phyloP scores from a whole-genome alignment of 1,140 invertebrate genomes.

The Yoshiicerus persimilis region DNA sequence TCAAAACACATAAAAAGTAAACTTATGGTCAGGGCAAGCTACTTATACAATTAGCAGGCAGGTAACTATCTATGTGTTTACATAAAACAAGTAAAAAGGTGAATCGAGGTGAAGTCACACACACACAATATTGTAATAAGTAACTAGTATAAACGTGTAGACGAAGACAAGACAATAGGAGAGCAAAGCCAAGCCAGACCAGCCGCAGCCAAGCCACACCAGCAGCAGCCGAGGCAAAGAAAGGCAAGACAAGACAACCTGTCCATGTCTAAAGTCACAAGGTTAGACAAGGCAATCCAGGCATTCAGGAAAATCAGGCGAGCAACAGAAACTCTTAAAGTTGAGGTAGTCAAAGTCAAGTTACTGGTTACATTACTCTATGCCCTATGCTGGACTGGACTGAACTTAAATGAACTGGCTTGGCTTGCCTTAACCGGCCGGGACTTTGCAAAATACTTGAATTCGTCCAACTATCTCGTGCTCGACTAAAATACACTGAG shows the following conservation, averaged over 20 bases:
- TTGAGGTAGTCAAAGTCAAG: conserved; percentile 19
- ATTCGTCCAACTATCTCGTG: neutral
- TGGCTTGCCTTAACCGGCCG: neutral
- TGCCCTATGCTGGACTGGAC: neutral
- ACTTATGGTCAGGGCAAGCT: neutral
- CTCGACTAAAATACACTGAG: too few species aligned
- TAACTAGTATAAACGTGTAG: neutral
- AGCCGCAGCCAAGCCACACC: neutral
- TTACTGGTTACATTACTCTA: neutral
- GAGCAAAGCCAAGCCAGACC: neutral
- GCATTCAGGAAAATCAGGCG: conserved; percentile 5
- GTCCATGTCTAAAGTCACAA: neutral
- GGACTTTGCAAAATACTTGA: neutral
- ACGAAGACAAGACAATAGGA: neutral
- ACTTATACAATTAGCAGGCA: neutral
- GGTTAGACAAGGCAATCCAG: conserved; percentile 12
- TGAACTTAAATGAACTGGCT: neutral
- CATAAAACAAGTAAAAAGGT: neutral
- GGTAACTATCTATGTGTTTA: neutral
- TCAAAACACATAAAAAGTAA: neutral
- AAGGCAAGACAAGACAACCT: neutral
- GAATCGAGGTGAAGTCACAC: neutral
- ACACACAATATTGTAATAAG: neutral
- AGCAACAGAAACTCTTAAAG: too few species aligned
- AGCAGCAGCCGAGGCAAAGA: neutral